Evolutionary conservation across 2,888 invertebrate genomes (phyloP), one percentile per base, ranked within the genome.

Genomic region (Chrysolina americana): DNA sequence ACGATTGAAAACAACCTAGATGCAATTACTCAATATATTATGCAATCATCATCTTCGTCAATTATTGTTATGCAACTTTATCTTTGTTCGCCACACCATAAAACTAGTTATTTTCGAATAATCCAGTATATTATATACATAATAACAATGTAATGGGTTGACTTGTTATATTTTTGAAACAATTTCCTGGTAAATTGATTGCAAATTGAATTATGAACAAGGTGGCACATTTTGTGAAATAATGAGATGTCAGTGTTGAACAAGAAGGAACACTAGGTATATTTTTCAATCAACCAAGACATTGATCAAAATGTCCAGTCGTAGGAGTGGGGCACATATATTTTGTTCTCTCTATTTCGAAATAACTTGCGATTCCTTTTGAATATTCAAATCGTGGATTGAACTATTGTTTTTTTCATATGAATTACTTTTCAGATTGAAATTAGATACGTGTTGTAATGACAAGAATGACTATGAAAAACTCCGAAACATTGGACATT

Each of bases 91-190:
- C 2, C 2, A 10, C 53, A 53, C 21, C 15, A 21, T 10, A 0
- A 59, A 59, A 28, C 11, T 36, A 8, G 28, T 59, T 59, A 59
- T 36, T 59, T 59, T 36, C 28, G 15, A 10, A 59, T 36, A 28
- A 9, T n/a, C 59, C n/a, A 8, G 59, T 59, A 21, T 23, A 59
- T 59, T 28, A 59, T 59, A 23, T 59, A 11, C 21, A 23, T 59
- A 28, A 28, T 59, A 6, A 36, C 6, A 59, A 5, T 15, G 28
- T 1, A 59, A n/a, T 1, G 15, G 36, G n/a, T 8, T 17, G 15
- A 59, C 9, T n/a, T 23, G 4, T 10, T 53, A 53, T 21, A 53
- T 53, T 21, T 53, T 53, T 21, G 21, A 53, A 53, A 53, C 15
- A 17, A 53, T 21, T 21, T 13, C 19, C 11, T 21, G 21, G 23